Conservation (phyloP, 2,888 invertebrate genomes). For the Gymnosoma rotundatum region DNA sequence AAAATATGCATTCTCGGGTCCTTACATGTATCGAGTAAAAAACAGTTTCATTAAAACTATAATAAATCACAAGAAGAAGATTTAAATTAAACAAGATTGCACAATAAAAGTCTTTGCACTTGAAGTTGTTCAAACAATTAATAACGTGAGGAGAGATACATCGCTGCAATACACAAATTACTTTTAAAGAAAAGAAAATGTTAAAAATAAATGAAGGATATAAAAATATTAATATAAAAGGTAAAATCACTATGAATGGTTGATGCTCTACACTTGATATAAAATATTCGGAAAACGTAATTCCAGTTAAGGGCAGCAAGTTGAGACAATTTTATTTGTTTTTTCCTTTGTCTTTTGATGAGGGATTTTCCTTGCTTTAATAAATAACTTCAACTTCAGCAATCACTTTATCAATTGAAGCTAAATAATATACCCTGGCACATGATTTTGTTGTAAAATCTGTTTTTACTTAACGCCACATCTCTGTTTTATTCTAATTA, state of each 20-base stretch:
- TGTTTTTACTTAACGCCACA: no score
- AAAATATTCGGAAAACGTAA: no score
- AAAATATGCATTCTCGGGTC: not conserved
- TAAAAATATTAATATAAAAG: not conserved
- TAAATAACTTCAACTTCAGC: no score
- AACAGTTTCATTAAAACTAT: constrained; percentile 17
- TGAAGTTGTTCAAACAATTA: not conserved
- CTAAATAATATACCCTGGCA: no score
- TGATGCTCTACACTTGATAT: no score
- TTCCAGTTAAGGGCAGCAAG: no score
- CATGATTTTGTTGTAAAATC: no score
- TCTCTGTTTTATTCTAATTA: no score
- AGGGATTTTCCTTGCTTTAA: no score
- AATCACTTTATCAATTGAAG: no score
- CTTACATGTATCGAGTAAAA: not conserved
- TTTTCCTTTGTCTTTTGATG: no score
- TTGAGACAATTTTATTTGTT: no score
- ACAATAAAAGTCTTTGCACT: not conserved
- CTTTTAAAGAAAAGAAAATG: not conserved
- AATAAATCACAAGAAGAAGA: constrained; percentile 11
- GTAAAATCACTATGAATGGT: not conserved
- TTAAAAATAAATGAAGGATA: not conserved
- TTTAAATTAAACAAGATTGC: constrained; percentile 27
- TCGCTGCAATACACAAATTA: not conserved
- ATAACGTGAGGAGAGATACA: not conserved